Conservation (phyloP, 1,140 invertebrate genomes). For the Amphibalanus amphitrite region DNA sequence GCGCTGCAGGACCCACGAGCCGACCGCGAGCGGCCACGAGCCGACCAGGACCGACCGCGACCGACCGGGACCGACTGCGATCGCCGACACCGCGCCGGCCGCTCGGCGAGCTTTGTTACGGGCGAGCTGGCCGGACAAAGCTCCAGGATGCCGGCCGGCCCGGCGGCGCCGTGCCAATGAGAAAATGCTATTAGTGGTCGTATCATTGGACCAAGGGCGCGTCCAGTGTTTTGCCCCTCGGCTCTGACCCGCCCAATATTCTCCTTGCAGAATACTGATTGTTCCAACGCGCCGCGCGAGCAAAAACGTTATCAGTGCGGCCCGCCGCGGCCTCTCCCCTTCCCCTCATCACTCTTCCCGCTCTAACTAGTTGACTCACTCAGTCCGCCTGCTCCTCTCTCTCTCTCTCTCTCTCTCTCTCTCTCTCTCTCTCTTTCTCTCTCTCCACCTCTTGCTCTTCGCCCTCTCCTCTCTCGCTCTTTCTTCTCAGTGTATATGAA, state of each 20-base stretch:
- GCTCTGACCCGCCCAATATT: neutral
- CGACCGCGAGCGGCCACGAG: too few relatives aligned
- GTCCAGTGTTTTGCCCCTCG: neutral
- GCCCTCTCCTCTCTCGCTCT: neutral
- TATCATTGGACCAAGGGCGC: neutral
- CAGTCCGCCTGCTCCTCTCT: neutral
- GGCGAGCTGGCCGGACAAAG: neutral
- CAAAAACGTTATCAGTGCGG: neutral
- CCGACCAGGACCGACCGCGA: too few relatives aligned
- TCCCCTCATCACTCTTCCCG: neutral
- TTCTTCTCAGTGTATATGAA: neutral
- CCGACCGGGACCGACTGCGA: too few relatives aligned
- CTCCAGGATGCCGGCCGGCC: too few relatives aligned
- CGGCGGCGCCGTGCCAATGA: neutral
- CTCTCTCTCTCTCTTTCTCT: slow-evolving; percentile 6
- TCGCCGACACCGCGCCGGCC: too few relatives aligned
- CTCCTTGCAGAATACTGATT: neutral
- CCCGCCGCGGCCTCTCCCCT: neutral
- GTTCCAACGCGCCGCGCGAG: neutral
- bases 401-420: slow-evolving; percentile 10
- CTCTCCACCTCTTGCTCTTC: neutral
- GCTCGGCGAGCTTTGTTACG: neutral
- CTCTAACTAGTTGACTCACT: slow-evolving; percentile 8
- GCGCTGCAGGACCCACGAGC: too few relatives aligned
- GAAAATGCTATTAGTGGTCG: neutral